These are phyloP conservation scores for Heliangelus exortis DNA, from an alignment of 2,797 vertebrate genomes.

Conservation along the genomic window DNA sequence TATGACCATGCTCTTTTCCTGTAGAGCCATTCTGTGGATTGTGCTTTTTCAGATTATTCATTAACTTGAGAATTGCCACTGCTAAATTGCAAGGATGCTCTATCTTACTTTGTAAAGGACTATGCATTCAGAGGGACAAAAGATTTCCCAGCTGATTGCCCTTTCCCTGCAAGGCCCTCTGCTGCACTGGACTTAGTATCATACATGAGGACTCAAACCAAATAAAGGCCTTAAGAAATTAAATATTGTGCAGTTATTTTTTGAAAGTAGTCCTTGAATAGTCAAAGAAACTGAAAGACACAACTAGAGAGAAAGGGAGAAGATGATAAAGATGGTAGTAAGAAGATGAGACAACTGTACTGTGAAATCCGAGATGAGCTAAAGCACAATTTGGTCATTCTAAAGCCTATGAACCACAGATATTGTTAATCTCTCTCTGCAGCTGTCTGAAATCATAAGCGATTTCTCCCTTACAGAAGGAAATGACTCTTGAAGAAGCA, in stretches of 20 bases:
- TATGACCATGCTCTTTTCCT: not conserved
- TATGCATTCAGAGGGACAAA: not conserved
- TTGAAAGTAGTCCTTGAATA: not conserved
- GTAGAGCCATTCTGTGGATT: not conserved
- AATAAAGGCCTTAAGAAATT: not conserved
- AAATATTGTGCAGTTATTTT: not conserved
- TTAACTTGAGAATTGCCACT: not conserved
- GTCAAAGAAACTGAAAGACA: not conserved
- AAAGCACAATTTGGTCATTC: conserved; percentile 12
- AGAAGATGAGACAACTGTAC: not conserved
- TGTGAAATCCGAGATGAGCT: not conserved
- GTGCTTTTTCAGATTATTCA: not conserved
- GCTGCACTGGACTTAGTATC: not conserved
- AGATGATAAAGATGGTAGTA: not conserved
- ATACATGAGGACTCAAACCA: not conserved
- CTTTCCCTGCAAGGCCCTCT: not conserved
- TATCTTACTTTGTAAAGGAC: not conserved
- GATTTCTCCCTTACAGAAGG: not conserved
- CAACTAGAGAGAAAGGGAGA: not conserved
- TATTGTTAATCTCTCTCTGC: not conserved
- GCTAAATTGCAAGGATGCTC: not conserved
- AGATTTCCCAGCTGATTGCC: not conserved
- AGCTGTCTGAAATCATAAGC: conserved; percentile 5
- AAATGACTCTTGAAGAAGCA: not conserved
- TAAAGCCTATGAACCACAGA: conserved; percentile 10